phyloP scores from a whole-genome alignment of 2,888 invertebrate genomes.

The Epinotia ramella region DNA sequence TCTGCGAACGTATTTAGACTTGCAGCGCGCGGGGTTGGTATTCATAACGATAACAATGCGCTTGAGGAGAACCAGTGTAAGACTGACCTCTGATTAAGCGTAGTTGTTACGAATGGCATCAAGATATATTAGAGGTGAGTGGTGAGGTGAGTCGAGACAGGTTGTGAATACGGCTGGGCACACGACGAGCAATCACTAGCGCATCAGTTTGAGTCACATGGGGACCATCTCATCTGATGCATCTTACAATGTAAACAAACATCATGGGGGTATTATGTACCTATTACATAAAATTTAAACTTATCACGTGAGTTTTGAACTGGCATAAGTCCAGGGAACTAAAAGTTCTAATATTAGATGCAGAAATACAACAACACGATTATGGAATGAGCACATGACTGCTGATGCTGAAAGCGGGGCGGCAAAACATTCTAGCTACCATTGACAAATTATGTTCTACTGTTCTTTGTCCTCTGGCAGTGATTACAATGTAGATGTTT shows the following conservation, averaged over 20 bases:
- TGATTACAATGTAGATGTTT: constrained; percentile 27
- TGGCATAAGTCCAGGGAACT: constrained; percentile 79
- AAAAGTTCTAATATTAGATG: constrained; percentile 82
- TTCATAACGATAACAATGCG: background rate
- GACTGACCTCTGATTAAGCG: background rate
- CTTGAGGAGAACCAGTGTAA: background rate
- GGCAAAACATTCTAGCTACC: constrained; percentile 17
- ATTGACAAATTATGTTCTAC: constrained; percentile 16
- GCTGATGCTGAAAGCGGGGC: constrained; percentile 58
- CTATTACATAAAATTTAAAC: constrained; percentile 56
- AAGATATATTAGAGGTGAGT: background rate
- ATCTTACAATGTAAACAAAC: constrained; percentile 29
- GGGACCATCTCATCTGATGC: constrained; percentile 11
- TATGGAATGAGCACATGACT: constrained; percentile 80
- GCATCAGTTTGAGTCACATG: constrained; percentile 28
- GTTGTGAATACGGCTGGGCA: background rate
- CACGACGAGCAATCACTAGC: constrained; percentile 22
- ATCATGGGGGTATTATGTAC: constrained; percentile 41
- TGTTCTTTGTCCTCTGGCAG: constrained; percentile 35
- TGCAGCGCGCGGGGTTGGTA: constrained; percentile 1
- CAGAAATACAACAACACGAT: constrained; percentile 74
- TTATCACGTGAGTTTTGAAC: constrained; percentile 67
- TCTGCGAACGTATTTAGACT: constrained; percentile 21
- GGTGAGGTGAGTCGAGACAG: background rate
- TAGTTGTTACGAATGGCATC: background rate